A percentile compares a stretch with the other conserved stretches of the same genome.
These are phyloP conservation scores for Didymodactylos carnosus DNA, from an alignment of 2,888 invertebrate genomes.

Conservation along the genomic window DNA sequence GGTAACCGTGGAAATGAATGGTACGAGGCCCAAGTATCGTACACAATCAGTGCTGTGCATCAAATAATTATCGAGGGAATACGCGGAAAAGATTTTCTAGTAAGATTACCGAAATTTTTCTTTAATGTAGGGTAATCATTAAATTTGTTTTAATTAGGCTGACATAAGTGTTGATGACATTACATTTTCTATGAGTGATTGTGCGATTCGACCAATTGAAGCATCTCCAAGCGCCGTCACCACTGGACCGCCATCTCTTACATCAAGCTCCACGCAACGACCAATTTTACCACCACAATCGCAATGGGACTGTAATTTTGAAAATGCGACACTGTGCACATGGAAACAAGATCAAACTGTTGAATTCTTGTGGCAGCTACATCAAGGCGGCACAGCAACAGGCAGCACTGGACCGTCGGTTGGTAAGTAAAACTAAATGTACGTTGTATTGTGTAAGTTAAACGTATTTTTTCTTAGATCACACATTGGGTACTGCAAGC, in stretches of 20 bases:
- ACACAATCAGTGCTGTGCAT: neutral
- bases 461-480: neutral
- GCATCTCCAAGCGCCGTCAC: slow-evolving; percentile 2
- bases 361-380: slow-evolving; percentile 25
- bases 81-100: slow-evolving; percentile 19
- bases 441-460: neutral
- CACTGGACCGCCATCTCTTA: neutral
- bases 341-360: slow-evolving; percentile 22
- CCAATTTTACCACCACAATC: too few species aligned
- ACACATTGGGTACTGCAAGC: neutral
- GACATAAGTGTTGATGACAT: slow-evolving; percentile 22
- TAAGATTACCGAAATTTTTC: neutral
- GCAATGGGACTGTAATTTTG: slow-evolving; percentile 18
- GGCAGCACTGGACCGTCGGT: slow-evolving; percentile 21
- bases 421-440: neutral
- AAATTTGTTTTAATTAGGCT: too few species aligned
- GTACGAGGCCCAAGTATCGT: slow-evolving; percentile 1
- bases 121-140: neutral
- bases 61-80: slow-evolving; percentile 21
- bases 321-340: slow-evolving; percentile 14
- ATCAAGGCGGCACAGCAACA: slow-evolving; percentile 21
- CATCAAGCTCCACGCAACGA: neutral
- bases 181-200: neutral
- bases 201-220: slow-evolving; percentile 1
- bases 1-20: slow-evolving; percentile 19